phyloP scores from a whole-genome alignment of 2,113 vertebrate species.

The Polypterus bichir region DNA sequence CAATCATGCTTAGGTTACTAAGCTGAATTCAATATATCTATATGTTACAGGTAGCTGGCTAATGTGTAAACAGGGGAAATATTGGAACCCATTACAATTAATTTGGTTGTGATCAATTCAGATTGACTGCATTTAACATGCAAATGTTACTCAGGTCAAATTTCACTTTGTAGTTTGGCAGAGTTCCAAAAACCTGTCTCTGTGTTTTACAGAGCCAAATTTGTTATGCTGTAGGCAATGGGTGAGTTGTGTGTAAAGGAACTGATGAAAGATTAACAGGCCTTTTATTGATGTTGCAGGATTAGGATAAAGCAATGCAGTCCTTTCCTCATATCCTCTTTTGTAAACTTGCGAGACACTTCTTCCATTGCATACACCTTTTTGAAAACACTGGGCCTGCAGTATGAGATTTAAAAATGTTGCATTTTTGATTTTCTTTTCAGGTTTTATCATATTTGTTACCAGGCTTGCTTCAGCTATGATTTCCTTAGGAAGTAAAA shows the following conservation, averaged over 20 bases:
- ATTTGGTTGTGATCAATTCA: constrained; percentile 85
- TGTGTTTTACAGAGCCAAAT: constrained; percentile 2
- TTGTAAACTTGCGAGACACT: no score
- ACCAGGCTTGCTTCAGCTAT: no score
- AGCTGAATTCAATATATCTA: constrained; percentile 90
- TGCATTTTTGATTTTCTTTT: no score
- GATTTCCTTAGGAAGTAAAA: no score
- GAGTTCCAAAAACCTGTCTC: constrained; percentile 27
- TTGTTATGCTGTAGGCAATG: neutral
- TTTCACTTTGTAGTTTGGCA: constrained; percentile 33
- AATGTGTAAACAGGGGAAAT: constrained; percentile 70
- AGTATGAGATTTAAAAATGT: no score
- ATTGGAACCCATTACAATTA: constrained; percentile 88
- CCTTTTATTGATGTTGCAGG: no score
- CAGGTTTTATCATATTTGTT: no score
- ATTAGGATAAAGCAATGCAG: no score
- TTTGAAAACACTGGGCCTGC: no score
- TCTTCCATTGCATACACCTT: no score
- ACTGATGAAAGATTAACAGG: neutral
- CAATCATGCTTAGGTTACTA: constrained; percentile 73
- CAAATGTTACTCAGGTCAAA: constrained; percentile 62
- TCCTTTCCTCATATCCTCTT: no score
- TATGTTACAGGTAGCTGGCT: constrained; percentile 68
- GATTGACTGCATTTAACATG: constrained; percentile 91
- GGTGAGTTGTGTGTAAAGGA: neutral